A percentile compares a stretch with the other conserved stretches of the same genome.
phyloP scores from a whole-genome alignment of 1,140 invertebrate species.

The Propsilocerus akamusi region DNA sequence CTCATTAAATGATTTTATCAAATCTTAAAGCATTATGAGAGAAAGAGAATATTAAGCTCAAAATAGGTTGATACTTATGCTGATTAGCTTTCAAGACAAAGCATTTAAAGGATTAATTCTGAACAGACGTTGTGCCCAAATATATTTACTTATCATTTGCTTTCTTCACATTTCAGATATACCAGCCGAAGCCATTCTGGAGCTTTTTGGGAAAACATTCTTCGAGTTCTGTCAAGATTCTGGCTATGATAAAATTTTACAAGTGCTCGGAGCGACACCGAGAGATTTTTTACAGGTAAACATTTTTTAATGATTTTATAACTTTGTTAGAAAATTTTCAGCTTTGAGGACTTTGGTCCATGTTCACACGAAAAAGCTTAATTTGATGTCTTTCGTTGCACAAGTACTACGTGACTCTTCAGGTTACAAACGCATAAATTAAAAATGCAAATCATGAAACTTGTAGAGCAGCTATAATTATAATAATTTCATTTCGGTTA shows the following conservation, averaged over 20 bases:
- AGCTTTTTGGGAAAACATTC: conserved; percentile 85
- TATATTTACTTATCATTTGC: neutral
- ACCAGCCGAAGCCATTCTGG: conserved; percentile 74
- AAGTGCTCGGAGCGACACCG: conserved; percentile 80
- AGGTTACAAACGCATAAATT: too few relatives aligned
- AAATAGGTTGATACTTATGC: neutral
- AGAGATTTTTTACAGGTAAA: conserved; percentile 75
- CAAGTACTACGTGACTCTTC: too few relatives aligned
- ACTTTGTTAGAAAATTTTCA: too few relatives aligned
- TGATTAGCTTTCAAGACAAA: too few relatives aligned
- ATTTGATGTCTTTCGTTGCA: too few relatives aligned
- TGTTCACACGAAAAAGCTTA: too few relatives aligned
- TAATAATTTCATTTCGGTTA: too few relatives aligned
- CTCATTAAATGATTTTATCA: neutral
- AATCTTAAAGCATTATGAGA: neutral
- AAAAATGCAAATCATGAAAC: too few relatives aligned
- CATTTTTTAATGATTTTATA: conserved; percentile 6
- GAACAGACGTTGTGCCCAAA: too few relatives aligned
- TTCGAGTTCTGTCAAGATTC: conserved; percentile 91
- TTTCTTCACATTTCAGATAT: conserved; percentile 44
- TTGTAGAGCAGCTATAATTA: too few relatives aligned
- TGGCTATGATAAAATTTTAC: conserved; percentile 81
- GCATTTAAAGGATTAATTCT: too few relatives aligned
- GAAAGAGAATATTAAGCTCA: neutral
- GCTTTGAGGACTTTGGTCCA: too few relatives aligned